Evolutionary conservation across 2,888 invertebrate species (phyloP).

Genomic region (Tenthredo distinguenda): DNA sequence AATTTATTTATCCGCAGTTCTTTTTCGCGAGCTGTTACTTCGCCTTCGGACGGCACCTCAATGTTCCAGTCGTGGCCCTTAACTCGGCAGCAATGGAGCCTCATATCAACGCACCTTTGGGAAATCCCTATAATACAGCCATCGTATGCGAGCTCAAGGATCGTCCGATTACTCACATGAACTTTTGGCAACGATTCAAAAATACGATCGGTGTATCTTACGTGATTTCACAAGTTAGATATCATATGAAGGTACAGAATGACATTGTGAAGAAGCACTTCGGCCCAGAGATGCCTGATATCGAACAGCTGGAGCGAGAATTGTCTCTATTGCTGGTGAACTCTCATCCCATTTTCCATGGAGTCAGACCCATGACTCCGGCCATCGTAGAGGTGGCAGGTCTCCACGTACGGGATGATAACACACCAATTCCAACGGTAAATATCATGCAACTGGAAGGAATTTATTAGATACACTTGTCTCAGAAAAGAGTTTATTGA

Average conservation of each 20-base stretch:
- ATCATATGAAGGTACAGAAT: neutral
- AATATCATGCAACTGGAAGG: constrained; percentile 57
- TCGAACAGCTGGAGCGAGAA: constrained; percentile 58
- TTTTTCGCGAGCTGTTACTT: constrained; percentile 68
- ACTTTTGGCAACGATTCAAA: constrained; percentile 66
- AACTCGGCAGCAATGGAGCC: constrained; percentile 63
- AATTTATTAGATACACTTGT: no score
- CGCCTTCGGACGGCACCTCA: constrained; percentile 67
- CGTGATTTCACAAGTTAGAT: constrained; percentile 56
- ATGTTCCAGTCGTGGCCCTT: constrained; percentile 65
- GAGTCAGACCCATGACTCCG: constrained; percentile 77
- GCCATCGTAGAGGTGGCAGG: constrained; percentile 79
- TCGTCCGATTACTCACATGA: constrained; percentile 59
- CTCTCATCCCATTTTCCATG: constrained; percentile 79
- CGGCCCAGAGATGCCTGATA: constrained; percentile 28
- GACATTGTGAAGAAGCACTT: constrained; percentile 20
- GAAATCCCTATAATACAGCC: constrained; percentile 65
- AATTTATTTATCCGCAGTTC: constrained; percentile 60
- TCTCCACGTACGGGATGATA: constrained; percentile 69
- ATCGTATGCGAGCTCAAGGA: constrained; percentile 63
- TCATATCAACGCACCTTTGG: constrained; percentile 66
- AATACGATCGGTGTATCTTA: constrained; percentile 59
- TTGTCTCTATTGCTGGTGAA: constrained; percentile 76
- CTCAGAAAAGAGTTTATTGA: no score
- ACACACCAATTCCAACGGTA: neutral